Percentiles rank a stretch among this genome's conserved stretches.
Conservation (phyloP, 2,797 vertebrate genomes). For the Microctenopoma stevenorrisi region DNA sequence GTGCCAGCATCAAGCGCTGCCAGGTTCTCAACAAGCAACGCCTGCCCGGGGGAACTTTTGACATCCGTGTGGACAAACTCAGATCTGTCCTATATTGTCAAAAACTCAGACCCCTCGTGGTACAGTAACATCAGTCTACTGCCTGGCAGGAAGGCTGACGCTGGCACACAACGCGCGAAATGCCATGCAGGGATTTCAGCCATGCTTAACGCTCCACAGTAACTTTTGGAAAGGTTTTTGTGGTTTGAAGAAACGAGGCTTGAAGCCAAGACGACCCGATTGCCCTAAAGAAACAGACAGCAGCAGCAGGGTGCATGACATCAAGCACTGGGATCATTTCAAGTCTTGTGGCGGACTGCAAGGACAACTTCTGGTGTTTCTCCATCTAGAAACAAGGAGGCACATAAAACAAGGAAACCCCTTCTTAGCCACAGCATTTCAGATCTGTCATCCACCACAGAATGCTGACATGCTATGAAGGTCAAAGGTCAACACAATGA, state of each 20-base stretch:
- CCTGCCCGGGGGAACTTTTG: slow-evolving; percentile 52
- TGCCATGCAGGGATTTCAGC: slow-evolving; percentile 54
- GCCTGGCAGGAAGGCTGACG: slow-evolving; percentile 40
- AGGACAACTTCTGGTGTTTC: not conserved
- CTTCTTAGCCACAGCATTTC: too few species aligned
- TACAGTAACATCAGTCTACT: slow-evolving; percentile 24
- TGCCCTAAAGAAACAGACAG: slow-evolving; percentile 44
- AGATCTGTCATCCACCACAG: not conserved
- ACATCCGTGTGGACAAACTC: slow-evolving; percentile 26
- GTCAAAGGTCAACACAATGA: not conserved
- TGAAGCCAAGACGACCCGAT: slow-evolving; percentile 52
- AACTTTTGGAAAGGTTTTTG: slow-evolving; percentile 36
- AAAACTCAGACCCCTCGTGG: slow-evolving; percentile 22
- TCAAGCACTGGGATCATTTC: slow-evolving; percentile 46
- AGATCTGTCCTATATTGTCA: slow-evolving; percentile 38
- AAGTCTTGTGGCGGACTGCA: slow-evolving; percentile 26
- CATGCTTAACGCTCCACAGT: slow-evolving; percentile 54
- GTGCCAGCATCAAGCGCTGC: slow-evolving; percentile 60
- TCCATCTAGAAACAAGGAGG: not conserved
- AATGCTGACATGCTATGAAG: not conserved
- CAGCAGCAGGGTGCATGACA: slow-evolving; percentile 42
- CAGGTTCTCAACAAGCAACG: slow-evolving; percentile 69
- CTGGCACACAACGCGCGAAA: slow-evolving; percentile 50
- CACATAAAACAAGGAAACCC: not conserved
- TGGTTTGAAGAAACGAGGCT: slow-evolving; percentile 35